Evolutionary conservation across 1,140 invertebrate species (phyloP).

Genomic region (Penaeus vannamei): DNA sequence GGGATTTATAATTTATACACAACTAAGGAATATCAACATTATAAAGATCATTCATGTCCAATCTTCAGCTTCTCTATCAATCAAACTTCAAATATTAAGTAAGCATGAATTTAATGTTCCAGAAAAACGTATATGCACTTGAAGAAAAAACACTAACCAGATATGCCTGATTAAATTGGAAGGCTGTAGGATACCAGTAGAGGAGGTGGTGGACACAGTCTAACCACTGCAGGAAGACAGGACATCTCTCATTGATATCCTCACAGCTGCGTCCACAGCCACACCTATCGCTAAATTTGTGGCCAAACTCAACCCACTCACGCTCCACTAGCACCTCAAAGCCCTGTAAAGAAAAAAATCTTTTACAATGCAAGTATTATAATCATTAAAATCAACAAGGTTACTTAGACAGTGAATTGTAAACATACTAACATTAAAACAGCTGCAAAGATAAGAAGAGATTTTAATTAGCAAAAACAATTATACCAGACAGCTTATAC

Average conservation of each 20-base stretch:
- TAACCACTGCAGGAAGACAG: slow-evolving; percentile 98
- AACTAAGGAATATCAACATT: no score
- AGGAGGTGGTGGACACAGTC: slow-evolving; percentile 96
- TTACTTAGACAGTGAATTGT: no score
- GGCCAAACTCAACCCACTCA: slow-evolving; percentile 97
- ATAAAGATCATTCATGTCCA: no score
- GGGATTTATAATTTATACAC: no score
- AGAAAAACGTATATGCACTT: neutral
- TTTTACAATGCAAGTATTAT: slow-evolving; percentile 36
- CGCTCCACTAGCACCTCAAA: slow-evolving; percentile 92
- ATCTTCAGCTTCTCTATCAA: slow-evolving; percentile 38
- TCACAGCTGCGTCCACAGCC: slow-evolving; percentile 85
- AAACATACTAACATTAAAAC: no score
- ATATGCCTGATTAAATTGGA: slow-evolving; percentile 95
- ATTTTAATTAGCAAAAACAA: no score
- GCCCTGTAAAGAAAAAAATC: slow-evolving; percentile 77
- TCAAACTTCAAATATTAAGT: slow-evolving; percentile 50
- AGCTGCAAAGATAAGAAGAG: no score
- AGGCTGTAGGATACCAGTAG: slow-evolving; percentile 90
- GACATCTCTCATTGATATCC: slow-evolving; percentile 92
- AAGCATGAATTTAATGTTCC: slow-evolving; percentile 8
- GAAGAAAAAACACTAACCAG: slow-evolving; percentile 78
- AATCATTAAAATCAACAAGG: neutral
- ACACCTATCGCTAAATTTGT: slow-evolving; percentile 96
- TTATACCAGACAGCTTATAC: no score